These are phyloP conservation scores for Papilio gigon DNA, from an alignment of 2,888 invertebrate species.

Conservation along the genomic window DNA sequence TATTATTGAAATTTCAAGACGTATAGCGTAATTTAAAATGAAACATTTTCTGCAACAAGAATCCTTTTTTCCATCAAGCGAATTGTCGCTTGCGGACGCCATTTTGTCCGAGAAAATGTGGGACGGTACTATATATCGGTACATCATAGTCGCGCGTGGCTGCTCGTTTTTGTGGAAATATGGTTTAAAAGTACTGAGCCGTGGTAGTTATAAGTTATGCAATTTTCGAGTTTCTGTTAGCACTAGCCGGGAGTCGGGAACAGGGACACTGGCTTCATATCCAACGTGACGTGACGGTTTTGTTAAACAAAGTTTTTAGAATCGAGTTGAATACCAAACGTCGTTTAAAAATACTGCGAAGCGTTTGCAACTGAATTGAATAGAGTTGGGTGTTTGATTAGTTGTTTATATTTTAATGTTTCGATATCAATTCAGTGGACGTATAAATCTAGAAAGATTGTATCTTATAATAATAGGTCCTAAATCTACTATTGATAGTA, in stretches of 20 bases:
- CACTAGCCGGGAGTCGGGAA: background rate
- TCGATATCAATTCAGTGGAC: background rate
- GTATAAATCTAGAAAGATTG: no score
- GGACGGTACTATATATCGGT: background rate
- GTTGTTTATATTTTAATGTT: background rate
- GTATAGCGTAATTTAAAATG: constrained; percentile 18
- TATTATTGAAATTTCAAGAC: constrained; percentile 13
- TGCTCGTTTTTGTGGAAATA: background rate
- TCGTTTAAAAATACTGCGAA: constrained; percentile 2
- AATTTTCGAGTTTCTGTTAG: constrained; percentile 26
- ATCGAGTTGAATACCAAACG: constrained; percentile 32
- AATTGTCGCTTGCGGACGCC: background rate
- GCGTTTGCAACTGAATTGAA: constrained; percentile 13
- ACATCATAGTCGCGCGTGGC: background rate
- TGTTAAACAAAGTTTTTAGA: constrained; percentile 35
- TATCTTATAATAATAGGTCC: no score
- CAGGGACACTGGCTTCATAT: constrained; percentile 22
- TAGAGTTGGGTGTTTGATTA: background rate
- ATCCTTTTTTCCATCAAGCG: background rate
- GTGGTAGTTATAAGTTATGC: constrained; percentile 34
- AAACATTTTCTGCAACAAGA: constrained; percentile 4
- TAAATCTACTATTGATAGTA: no score
- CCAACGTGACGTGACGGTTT: constrained; percentile 34
- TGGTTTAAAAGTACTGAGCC: constrained; percentile 2
- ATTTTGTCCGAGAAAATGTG: background rate